These are phyloP conservation scores for Eulimnadia texana DNA, from an alignment of 1,140 invertebrate species.

Conservation along the genomic window DNA sequence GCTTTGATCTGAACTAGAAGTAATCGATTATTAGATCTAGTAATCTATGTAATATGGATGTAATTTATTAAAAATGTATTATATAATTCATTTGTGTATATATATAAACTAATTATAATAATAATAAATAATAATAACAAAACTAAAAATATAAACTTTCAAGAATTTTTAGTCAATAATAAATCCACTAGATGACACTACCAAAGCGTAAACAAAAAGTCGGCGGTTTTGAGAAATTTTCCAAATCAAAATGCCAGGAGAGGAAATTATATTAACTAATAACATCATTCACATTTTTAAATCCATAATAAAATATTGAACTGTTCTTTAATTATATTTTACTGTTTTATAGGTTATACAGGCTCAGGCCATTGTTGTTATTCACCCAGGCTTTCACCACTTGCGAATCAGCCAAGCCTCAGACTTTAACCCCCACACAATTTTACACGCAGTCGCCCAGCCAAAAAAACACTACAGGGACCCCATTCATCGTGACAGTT, in stretches of 20 bases:
- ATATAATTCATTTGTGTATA: too few relatives aligned
- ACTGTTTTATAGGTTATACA: constrained; percentile 41
- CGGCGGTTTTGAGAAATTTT: too few relatives aligned
- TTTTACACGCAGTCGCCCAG: constrained; percentile 71
- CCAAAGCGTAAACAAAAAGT: too few relatives aligned
- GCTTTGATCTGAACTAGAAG: too few relatives aligned
- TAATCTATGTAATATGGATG: too few relatives aligned
- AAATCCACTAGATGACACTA: too few relatives aligned
- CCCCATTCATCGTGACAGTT: constrained; percentile 44
- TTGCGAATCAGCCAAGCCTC: constrained; percentile 76
- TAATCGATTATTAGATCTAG: too few relatives aligned
- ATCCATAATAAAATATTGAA: not conserved
- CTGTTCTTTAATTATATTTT: not conserved
- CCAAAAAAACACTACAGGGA: constrained; percentile 38
- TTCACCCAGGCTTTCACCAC: constrained; percentile 83
- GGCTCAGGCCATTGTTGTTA: constrained; percentile 71
- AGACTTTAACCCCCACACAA: constrained; percentile 65
- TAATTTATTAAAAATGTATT: too few relatives aligned
- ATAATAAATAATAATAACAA: too few relatives aligned
- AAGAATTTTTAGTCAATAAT: too few relatives aligned
- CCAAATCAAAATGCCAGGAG: not conserved
- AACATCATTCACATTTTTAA: not conserved
- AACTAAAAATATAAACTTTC: too few relatives aligned
- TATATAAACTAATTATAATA: too few relatives aligned
- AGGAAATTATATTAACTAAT: not conserved